A percentile compares a stretch with the other conserved stretches of the same genome.
These are phyloP conservation scores for Parascotia fuliginaria DNA, from an alignment of 2,888 invertebrate genomes.

Conservation along the genomic window DNA sequence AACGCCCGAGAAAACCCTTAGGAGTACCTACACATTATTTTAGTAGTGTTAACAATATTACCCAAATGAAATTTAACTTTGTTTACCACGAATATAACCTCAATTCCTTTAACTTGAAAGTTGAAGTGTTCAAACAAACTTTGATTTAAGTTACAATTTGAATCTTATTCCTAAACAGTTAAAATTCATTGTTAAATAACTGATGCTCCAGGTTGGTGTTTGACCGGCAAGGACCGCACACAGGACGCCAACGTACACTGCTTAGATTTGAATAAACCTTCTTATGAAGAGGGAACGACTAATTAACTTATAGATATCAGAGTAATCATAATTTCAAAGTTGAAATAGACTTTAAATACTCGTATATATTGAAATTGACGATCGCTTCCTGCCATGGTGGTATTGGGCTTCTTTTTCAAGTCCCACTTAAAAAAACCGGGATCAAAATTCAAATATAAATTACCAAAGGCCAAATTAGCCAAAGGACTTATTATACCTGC, in stretches of 20 bases:
- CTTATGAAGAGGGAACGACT: slow-evolving; percentile 56
- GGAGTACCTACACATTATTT: slow-evolving; percentile 81
- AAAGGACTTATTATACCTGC: too few species aligned
- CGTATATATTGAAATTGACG: too few species aligned
- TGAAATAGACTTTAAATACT: too few species aligned
- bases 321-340: too few species aligned
- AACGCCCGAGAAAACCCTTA: slow-evolving; percentile 81
- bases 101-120: slow-evolving; percentile 29
- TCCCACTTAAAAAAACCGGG: too few species aligned
- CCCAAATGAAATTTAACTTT: slow-evolving; percentile 43
- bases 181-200: slow-evolving; percentile 44
- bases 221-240: slow-evolving; percentile 73
- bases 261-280: slow-evolving; percentile 62
- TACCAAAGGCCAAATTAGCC: too few species aligned
- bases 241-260: slow-evolving; percentile 63
- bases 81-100: slow-evolving; percentile 35
- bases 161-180: slow-evolving; percentile 26
- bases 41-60: slow-evolving; percentile 67
- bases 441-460: too few species aligned
- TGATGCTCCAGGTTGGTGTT: slow-evolving; percentile 31
- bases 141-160: slow-evolving; percentile 39
- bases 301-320: slow-evolving; percentile 56
- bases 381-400: too few species aligned
- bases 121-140: slow-evolving; percentile 49
- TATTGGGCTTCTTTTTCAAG: too few species aligned